Percentiles rank a stretch among this genome's conserved stretches.
Conservation (phyloP, 2,888 invertebrate species). For the Nomada hirtipes region DNA sequence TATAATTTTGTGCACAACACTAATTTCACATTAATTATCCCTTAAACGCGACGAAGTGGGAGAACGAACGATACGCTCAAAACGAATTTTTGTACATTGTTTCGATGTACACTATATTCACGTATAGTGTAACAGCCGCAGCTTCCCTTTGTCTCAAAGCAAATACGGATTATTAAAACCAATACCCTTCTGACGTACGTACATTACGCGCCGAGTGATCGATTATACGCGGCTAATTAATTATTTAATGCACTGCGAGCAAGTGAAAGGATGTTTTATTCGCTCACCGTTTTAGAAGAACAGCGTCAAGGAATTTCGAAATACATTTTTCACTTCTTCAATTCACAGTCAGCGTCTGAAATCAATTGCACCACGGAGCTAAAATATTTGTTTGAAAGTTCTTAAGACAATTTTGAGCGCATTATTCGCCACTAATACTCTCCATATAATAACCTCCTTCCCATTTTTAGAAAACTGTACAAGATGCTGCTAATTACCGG, state of each 20-base stretch:
- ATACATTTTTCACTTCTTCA: background rate
- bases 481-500: conserved; percentile 13
- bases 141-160: background rate
- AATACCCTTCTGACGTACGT: background rate
- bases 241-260: background rate
- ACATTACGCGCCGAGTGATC: background rate
- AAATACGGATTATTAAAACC: conserved; percentile 4
- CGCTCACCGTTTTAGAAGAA: background rate
- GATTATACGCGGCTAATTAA: background rate
- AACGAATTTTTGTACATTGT: background rate
- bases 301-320: background rate
- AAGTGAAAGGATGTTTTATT: background rate
- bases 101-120: background rate
- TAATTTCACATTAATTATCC: background rate
- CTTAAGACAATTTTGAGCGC: too few species aligned
- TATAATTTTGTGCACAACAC: background rate
- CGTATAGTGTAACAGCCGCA: background rate
- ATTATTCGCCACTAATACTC: background rate
- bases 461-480: too few species aligned
- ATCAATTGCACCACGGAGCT: background rate
- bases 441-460: background rate
- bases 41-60: background rate
- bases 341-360: background rate
- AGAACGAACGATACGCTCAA: too few species aligned
- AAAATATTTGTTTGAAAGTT: too few species aligned